These are phyloP conservation scores for Passer montanus DNA, from an alignment of 2,113 vertebrate species.

Conservation along the genomic window DNA sequence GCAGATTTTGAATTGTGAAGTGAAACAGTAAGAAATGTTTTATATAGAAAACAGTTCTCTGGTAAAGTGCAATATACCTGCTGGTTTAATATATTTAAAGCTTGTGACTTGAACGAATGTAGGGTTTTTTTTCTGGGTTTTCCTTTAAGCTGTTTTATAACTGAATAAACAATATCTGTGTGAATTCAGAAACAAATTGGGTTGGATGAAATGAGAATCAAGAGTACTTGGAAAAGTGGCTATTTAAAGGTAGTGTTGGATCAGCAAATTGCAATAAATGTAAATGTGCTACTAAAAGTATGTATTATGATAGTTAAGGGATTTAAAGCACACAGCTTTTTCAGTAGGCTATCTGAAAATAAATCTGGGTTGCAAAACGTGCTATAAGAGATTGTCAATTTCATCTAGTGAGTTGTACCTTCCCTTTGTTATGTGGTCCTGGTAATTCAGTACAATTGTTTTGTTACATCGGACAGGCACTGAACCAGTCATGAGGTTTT, in stretches of 20 bases:
- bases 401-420: not conserved
- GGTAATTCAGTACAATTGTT: not conserved
- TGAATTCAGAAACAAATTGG: not conserved
- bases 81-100: not conserved
- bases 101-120: not conserved
- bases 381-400: not conserved
- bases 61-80: not conserved
- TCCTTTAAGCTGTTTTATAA: not conserved
- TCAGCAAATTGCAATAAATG: not conserved
- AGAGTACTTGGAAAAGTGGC: not conserved
- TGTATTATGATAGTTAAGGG: not conserved
- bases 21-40: not conserved
- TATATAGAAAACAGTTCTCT: not conserved
- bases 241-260: not conserved
- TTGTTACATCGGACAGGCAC: not conserved
- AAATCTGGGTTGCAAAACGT: fast-evolving
- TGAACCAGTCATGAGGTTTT: not conserved
- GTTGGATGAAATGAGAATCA: not conserved
- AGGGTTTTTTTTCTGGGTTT: fast-evolving
- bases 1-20: not conserved
- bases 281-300: not conserved
- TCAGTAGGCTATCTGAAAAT: not conserved
- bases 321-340: not conserved
- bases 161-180: not conserved
- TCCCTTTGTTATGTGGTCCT: not conserved